Conservation (phyloP, 2,113 vertebrate genomes). For the Gymnarchus niloticus region DNA sequence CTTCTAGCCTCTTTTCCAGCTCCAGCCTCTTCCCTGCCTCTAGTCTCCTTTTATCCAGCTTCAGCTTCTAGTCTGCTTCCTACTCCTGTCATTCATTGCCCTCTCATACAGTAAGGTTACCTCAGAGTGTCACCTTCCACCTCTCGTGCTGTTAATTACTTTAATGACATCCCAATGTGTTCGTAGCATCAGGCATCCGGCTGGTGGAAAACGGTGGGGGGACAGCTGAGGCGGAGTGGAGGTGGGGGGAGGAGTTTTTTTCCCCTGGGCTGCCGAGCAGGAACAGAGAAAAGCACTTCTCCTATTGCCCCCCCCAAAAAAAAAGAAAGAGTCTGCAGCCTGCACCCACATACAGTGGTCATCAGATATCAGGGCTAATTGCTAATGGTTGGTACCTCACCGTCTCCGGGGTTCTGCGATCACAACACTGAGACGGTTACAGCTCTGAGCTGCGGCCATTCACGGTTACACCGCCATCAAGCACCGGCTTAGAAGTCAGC, state of each 20-base stretch:
- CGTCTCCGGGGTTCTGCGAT: neutral
- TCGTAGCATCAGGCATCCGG: slow-evolving; percentile 19
- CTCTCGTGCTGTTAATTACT: slow-evolving; percentile 84
- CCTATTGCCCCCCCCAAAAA: slow-evolving; percentile 18
- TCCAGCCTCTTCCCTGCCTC: slow-evolving; percentile 85
- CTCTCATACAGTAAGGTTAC: slow-evolving; percentile 79
- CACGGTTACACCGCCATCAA: neutral
- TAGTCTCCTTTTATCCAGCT: slow-evolving; percentile 63
- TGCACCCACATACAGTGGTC: slow-evolving; percentile 35
- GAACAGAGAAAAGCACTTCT: slow-evolving; percentile 64
- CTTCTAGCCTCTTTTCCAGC: slow-evolving; percentile 73
- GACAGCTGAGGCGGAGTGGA: neutral
- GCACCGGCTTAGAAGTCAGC: too few species aligned
- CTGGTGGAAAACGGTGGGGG: neutral
- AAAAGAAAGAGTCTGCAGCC: slow-evolving; percentile 26
- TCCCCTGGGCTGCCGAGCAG: slow-evolving; percentile 35
- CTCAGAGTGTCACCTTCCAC: slow-evolving; percentile 70
- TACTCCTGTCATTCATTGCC: slow-evolving; percentile 87
- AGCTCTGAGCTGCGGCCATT: neutral
- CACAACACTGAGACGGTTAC: neutral
- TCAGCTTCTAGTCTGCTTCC: slow-evolving; percentile 76
- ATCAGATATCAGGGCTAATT: slow-evolving; percentile 62
- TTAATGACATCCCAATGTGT: slow-evolving; percentile 79
- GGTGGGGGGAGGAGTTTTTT: neutral
- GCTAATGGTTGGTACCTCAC: slow-evolving; percentile 44